Evolutionary conservation across 2,888 invertebrate genomes (phyloP).

Genomic region (Netelia melanura): DNA sequence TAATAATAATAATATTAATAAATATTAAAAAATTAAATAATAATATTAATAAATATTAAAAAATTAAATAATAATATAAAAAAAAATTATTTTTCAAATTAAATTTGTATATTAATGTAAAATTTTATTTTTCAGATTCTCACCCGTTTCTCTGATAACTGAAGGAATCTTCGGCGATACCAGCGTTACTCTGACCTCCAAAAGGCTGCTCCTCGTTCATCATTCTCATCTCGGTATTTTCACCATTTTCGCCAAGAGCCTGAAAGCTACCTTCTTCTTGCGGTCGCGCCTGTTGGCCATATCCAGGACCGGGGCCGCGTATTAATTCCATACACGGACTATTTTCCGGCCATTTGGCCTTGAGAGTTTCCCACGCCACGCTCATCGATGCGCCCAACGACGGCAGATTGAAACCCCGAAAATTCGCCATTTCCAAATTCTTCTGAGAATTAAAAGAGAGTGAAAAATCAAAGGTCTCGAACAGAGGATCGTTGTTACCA

Average conservation of each 20-base stretch:
- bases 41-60: too few relatives aligned
- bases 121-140: slow-evolving; percentile 18
- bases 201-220: slow-evolving; percentile 83
- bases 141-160: slow-evolving; percentile 83
- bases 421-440: slow-evolving; percentile 86
- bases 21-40: too few relatives aligned
- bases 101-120: neutral
- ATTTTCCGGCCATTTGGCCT: slow-evolving; percentile 91
- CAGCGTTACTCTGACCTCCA: slow-evolving; percentile 81
- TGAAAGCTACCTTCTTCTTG: slow-evolving; percentile 73
- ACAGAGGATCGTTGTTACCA: neutral
- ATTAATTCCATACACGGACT: slow-evolving; percentile 85
- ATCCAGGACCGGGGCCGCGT: slow-evolving; percentile 80
- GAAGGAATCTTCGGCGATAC: slow-evolving; percentile 82
- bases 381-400: slow-evolving; percentile 91
- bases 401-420: slow-evolving; percentile 89
- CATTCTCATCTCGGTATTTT: slow-evolving; percentile 84
- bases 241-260: slow-evolving; percentile 80
- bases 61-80: too few relatives aligned
- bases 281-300: slow-evolving; percentile 73
- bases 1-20: too few relatives aligned
- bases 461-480: neutral
- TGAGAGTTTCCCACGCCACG: slow-evolving; percentile 93
- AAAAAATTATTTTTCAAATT: too few relatives aligned
- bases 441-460: neutral